Evolutionary conservation across 2,888 invertebrate species (phyloP), one percentile per base, ranked within the genome.

Genomic region (Dusona sp.): DNA sequence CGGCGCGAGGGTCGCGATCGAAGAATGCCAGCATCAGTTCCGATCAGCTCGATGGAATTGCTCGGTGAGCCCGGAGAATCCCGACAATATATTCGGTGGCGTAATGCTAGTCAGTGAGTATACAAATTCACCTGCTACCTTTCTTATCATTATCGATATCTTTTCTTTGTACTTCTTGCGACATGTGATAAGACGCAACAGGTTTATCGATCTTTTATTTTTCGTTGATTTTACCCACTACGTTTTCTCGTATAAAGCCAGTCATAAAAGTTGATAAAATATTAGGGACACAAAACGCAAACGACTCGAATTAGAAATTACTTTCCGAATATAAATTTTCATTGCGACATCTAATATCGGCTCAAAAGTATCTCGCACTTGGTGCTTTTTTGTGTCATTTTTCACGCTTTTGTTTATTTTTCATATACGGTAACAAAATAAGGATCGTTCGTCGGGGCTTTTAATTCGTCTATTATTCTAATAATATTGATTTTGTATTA

Each of bases 21-120:
- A 98, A 90, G 98, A 98, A 94, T 98, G 98, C 93, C 98, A 98
- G 95, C 96, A 97, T 92, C 98, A 98, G 95, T 98, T 98, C 94
- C 95, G 96, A 85, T 97, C 97, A 93, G 97, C 97, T 91, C 95
- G 98, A 92, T 98, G 98, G 98, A 98, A 98, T 94, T 98, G 98
- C 94, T 97, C 98, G 84, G 97, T 97, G 9, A 96, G 96, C 94
- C 95, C 96, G 42, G 96, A 96, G 79, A 95, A 95, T 94, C 96
- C 97, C 57, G 96, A 97, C 13, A 96, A 97, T 82, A 97, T 98
- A 84, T 98, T 98, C 92, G 98, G 98, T 81, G 97, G 97, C 87
- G 97, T 98, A 80, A 96, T 97, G 87, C 96, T 96, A 92, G 97
- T 97, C 93, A 97, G 98, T 98, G 95, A 97, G 98, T 96, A 89